Evolutionary conservation across 2,888 invertebrate genomes (phyloP).

Genomic region (Sussaba pulchella): DNA sequence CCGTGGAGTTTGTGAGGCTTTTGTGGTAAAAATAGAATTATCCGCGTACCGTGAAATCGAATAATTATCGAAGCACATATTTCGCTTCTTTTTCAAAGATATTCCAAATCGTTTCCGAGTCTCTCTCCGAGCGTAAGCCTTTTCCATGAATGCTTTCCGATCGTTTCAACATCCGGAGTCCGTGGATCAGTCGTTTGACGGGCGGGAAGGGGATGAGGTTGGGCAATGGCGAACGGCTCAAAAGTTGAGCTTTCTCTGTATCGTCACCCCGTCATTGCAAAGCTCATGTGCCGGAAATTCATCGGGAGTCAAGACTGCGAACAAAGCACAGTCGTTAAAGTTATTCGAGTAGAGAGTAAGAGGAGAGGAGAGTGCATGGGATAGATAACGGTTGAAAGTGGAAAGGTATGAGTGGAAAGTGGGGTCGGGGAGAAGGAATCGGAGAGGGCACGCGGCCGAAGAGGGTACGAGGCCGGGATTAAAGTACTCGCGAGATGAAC

Average conservation of each 20-base stretch:
- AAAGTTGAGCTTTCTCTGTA: conserved; percentile 12
- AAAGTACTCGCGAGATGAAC: conserved; percentile 52
- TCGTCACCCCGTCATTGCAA: not conserved
- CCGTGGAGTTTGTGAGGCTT: not conserved
- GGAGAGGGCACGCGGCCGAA: conserved; percentile 9
- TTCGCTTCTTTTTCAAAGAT: not conserved
- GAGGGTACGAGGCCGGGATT: conserved; percentile 38
- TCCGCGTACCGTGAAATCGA: not conserved
- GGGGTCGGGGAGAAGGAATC: too few species aligned
- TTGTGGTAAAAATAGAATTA: not conserved
- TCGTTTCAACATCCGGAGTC: not conserved
- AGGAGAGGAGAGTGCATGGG: conserved; percentile 33
- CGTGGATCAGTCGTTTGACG: conserved; percentile 15
- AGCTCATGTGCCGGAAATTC: not conserved
- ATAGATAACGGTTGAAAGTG: conserved; percentile 26
- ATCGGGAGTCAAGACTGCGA: conserved; percentile 21
- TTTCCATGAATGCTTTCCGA: not conserved
- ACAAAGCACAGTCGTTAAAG: conserved; percentile 60
- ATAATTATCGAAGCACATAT: not conserved
- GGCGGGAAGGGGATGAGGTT: too few species aligned
- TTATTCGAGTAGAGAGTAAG: conserved; percentile 48
- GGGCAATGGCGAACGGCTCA: not conserved
- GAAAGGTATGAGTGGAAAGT: too few species aligned
- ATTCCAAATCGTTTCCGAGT: not conserved
- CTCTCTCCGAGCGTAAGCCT: not conserved